Evolutionary conservation across 2,888 invertebrate genomes (phyloP), one percentile per base, ranked within the genome.

Genomic region (Tinea trinotella): DNA sequence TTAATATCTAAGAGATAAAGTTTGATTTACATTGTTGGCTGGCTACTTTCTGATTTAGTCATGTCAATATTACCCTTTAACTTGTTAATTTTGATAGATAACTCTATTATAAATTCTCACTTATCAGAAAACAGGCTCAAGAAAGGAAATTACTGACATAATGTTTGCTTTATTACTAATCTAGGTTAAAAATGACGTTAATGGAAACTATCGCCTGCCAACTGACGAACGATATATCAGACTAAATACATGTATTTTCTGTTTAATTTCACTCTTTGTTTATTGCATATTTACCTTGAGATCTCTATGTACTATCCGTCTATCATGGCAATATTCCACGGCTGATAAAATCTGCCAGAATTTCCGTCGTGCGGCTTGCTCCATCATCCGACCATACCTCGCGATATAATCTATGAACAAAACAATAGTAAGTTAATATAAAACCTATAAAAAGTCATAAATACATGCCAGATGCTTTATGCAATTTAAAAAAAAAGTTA

Each of bases 341-440:
- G 98, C 98, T 15, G 95, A 93, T 56, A 99, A 88, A 65, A 99
- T 98, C 88, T 99, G 98, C 92, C 95, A 95, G 88, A 99, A 99
- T 76, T 96, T 97, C 60, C 91, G 89, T 54, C 97, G 88, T 5
- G 98, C 98, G 54, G 96, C 93, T 59, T 92, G 90, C 82, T 99
- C 99, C 17, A 93, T 91, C 94, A 99, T 95, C 59, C 96, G 88
- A n/a, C 97, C 97, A 68, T 93, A 94, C 63, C 94, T 90, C 54
- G 98, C 97, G 66, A 97, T 95, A 78, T 97, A 95, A 88, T 96
- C 96, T 94, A 82, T 22, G 68, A 80, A 59, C 62, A 56, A 7
- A 24, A 48, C 9, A 2, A 22, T n/a, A n/a, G n/a, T n/a, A n/a
- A n/a, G n/a, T n/a, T n/a, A n/a, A n/a, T n/a, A 15, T 18, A 49